A percentile compares a stretch with the other conserved stretches of the same genome.
These are phyloP conservation scores for Salmo trutta DNA, from an alignment of 2,797 vertebrate genomes.

Conservation along the genomic window DNA sequence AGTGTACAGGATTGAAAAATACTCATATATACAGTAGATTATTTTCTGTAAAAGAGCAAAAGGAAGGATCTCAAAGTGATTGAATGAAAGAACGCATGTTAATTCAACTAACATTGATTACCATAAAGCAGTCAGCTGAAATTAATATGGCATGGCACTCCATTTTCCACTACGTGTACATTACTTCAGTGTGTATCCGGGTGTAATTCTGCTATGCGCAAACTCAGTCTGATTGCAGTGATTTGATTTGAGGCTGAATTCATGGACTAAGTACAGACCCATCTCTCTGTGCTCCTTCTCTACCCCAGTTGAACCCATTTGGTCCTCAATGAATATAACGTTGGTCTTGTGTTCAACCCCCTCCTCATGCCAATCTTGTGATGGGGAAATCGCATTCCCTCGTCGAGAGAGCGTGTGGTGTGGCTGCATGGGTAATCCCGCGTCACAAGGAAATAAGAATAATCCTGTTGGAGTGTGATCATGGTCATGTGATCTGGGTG, in stretches of 20 bases:
- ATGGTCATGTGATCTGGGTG: constrained; percentile 60
- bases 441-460: constrained; percentile 36
- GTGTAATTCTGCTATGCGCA: background rate
- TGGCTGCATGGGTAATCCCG: constrained; percentile 36
- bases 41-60: background rate
- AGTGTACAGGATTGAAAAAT: background rate
- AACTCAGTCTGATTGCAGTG: background rate
- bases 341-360: constrained; percentile 41
- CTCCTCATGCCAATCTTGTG: constrained; percentile 56
- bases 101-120: constrained; percentile 4
- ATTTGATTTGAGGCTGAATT: constrained; percentile 8
- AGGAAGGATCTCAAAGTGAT: background rate
- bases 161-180: background rate
- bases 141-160: background rate
- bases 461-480: constrained; percentile 53
- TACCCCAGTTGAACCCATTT: constrained; percentile 6
- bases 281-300: constrained; percentile 7
- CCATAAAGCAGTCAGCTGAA: background rate
- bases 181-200: background rate
- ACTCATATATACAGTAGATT: background rate
- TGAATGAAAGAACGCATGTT: constrained; percentile 12
- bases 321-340: constrained; percentile 25
- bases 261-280: background rate
- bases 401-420: constrained; percentile 38
- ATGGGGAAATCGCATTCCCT: constrained; percentile 56